Conservation (phyloP, 2,113 vertebrate species). For the Nerophis lumbriciformis region DNA sequence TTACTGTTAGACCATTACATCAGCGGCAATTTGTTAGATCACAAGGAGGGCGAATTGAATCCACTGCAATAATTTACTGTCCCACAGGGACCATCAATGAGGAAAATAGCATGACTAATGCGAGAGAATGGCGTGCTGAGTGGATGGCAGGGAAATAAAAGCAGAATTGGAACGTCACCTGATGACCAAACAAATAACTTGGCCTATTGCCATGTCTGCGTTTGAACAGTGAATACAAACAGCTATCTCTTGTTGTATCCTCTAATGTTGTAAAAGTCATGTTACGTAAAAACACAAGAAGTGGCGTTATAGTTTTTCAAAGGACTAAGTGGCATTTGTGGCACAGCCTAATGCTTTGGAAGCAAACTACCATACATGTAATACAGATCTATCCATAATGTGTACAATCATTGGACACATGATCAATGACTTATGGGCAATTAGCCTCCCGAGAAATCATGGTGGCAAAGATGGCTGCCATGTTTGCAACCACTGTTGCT, state of each 20-base stretch:
- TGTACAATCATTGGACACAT: no score
- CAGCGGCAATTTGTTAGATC: slow-evolving; percentile 51
- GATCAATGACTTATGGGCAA: no score
- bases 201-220: not conserved
- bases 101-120: slow-evolving; percentile 50
- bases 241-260: slow-evolving; percentile 18
- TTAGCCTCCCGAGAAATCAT: no score
- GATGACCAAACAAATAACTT: not conserved
- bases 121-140: slow-evolving; percentile 32
- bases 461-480: no score
- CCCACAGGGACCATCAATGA: slow-evolving; percentile 45
- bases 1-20: slow-evolving; percentile 33
- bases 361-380: no score
- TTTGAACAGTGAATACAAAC: slow-evolving; percentile 1
- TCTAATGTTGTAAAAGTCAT: slow-evolving; percentile 10
- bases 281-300: no score
- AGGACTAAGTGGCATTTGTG: no score
- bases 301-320: no score
- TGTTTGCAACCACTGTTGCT: no score
- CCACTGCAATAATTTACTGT: slow-evolving; percentile 37
- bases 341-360: no score
- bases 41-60: slow-evolving; percentile 41
- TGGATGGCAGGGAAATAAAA: slow-evolving; percentile 9
- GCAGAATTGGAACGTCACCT: not conserved
- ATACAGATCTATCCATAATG: no score